Conservation (phyloP, 2,888 invertebrate genomes). For the Serripes groenlandicus region DNA sequence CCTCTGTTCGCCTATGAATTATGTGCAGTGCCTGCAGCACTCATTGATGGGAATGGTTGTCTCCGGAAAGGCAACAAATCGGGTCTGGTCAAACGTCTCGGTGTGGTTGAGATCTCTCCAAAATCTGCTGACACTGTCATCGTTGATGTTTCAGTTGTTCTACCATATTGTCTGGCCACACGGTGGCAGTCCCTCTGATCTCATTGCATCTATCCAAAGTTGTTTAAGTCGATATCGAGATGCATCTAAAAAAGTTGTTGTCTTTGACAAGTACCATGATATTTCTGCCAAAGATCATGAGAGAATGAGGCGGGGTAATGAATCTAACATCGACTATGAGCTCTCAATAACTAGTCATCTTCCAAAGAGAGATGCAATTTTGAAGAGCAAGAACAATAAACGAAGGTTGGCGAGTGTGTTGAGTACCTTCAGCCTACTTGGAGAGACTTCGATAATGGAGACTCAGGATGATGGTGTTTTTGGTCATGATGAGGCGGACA, state of each 20-base stretch:
- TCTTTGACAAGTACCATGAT: conserved; percentile 40
- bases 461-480: no score
- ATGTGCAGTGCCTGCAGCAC: not conserved
- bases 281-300: conserved; percentile 47
- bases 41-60: not conserved
- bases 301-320: conserved; percentile 35
- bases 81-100: not conserved
- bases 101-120: not conserved
- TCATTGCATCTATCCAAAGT: conserved; percentile 11
- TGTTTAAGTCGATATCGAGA: not conserved
- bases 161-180: conserved; percentile 21
- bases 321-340: conserved; percentile 20
- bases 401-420: no score
- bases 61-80: not conserved
- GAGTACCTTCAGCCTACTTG: no score
- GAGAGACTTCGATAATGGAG: no score
- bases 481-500: not conserved
- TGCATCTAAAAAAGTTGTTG: conserved; percentile 26
- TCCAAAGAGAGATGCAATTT: conserved; percentile 25
- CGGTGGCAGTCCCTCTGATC: conserved; percentile 19
- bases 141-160: conserved; percentile 34
- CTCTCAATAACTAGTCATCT: conserved; percentile 31
- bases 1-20: not conserved
- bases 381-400: conserved; percentile 51
- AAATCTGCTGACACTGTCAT: conserved; percentile 17